Evolutionary conservation across 2,888 invertebrate genomes (phyloP), one percentile per base, ranked within the genome.

Genomic region (Amphiduros pacificus): DNA sequence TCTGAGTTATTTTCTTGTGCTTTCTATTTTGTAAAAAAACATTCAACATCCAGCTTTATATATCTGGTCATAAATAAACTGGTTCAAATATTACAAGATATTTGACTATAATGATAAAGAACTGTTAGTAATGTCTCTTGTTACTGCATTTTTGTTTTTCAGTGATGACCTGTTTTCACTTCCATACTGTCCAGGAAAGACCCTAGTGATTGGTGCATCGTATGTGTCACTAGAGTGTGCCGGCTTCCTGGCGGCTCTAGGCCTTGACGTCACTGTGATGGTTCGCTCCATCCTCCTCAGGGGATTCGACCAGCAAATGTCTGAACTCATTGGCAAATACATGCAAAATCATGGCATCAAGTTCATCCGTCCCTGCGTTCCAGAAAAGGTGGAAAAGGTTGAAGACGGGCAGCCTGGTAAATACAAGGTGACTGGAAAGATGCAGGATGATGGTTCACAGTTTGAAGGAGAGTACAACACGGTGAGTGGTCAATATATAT

Each of bases 321-420:
- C 87, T 2, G 83, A 86, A 22, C 76, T 80, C 72, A 81, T 87
- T 59, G 86, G 85, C 0, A 75, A 75, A 1, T 83, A 85, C 69
- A 84, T 87, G 85, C 78, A 74, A 41, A 71, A 73, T 0, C 79
- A 84, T 61, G 86, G 86, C 1, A 77, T 87, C 6, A 83, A 83
- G 62, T 85, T 87, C 64, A 64, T 84, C 28, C 70, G 81, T 20
- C 78, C 77, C 22, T 81, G 77, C 68, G 80, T 85, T 2, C 85
- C 85, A 1, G 73, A 73, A 5, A 44, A 83, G 83, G 73, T 94
- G 2, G 90, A 90, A 78, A 91, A 91, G 71, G 83, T 64, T 1
- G 75, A 82, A 64, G 77, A 75, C 14, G 55, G 55, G 1, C 26
- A 28, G 4, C 84, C 84, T 17, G 83, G 83, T 2, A 71, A 64